These are phyloP conservation scores for Muscicapa comitata DNA, from an alignment of 2,797 vertebrate species.

Conservation along the genomic window DNA sequence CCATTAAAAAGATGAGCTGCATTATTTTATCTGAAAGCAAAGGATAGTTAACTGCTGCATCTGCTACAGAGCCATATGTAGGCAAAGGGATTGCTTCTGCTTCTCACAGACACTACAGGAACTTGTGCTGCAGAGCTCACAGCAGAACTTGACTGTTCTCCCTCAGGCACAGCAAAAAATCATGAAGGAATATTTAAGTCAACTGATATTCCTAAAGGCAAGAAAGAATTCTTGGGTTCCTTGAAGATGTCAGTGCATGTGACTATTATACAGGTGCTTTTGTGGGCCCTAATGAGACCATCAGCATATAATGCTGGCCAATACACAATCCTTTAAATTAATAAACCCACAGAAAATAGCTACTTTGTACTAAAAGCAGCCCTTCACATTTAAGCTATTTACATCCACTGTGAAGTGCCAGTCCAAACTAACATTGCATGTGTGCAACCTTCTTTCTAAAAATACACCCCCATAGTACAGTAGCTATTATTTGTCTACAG, in stretches of 20 bases:
- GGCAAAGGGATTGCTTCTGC: neutral
- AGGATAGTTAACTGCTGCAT: neutral
- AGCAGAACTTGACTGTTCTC: neutral
- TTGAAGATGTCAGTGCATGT: neutral
- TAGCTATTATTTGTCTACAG: neutral
- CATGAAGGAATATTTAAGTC: neutral
- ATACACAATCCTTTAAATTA: neutral
- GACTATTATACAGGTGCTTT: neutral
- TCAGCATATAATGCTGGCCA: neutral
- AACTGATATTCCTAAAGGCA: neutral
- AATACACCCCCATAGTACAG: neutral
- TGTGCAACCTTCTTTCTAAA: slow-evolving; percentile 19
- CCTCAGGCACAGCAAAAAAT: neutral
- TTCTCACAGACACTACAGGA: neutral
- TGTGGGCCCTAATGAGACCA: neutral
- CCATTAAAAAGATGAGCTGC: neutral
- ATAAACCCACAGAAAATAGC: neutral
- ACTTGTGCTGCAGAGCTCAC: neutral
- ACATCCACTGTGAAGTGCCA: neutral
- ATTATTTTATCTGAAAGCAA: neutral
- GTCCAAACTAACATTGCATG: neutral
- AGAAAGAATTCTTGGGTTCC: neutral
- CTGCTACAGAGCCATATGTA: neutral
- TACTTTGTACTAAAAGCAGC: neutral
- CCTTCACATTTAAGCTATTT: neutral